These are phyloP conservation scores for Agrilus biguttatus DNA, from an alignment of 2,888 invertebrate genomes.

Conservation along the genomic window DNA sequence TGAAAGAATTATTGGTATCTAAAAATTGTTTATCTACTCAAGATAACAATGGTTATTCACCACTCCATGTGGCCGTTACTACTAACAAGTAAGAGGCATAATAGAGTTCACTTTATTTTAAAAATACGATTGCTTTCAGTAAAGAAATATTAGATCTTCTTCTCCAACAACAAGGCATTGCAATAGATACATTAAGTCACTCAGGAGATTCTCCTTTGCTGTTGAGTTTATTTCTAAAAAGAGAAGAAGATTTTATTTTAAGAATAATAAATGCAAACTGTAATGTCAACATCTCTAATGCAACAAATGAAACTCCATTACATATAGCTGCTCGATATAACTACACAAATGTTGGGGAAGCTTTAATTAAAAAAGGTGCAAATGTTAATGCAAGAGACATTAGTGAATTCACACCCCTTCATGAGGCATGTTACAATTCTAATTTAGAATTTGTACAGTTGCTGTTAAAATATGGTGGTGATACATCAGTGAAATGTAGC, in stretches of 20 bases:
- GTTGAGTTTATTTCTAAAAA: conserved; percentile 5
- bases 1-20: conserved; percentile 11
- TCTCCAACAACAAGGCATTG: conserved; percentile 11
- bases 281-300: conserved; percentile 14
- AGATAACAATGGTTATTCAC: conserved; percentile 18
- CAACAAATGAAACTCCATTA: conserved; percentile 15
- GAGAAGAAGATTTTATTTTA: conserved; percentile 7
- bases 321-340: conserved; percentile 13
- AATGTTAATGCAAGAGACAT: conserved; percentile 15
- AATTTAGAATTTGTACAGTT: conserved; percentile 16
- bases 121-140: conserved; percentile 11
- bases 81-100: conserved; percentile 12
- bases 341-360: conserved; percentile 10
- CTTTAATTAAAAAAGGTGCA: conserved; percentile 17
- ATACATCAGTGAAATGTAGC: conserved; percentile 9
- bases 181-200: conserved; percentile 16
- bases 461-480: conserved; percentile 19
- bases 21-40: conserved; percentile 15
- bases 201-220: conserved; percentile 14
- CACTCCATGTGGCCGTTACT: conserved; percentile 17
- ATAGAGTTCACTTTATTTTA: neutral
- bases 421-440: conserved; percentile 12
- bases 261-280: conserved; percentile 15
- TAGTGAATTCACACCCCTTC: conserved; percentile 16
- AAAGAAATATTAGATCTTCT: conserved; percentile 14